These are phyloP conservation scores for Emmelina monodactyla DNA, from an alignment of 2,888 invertebrate genomes.

Conservation along the genomic window DNA sequence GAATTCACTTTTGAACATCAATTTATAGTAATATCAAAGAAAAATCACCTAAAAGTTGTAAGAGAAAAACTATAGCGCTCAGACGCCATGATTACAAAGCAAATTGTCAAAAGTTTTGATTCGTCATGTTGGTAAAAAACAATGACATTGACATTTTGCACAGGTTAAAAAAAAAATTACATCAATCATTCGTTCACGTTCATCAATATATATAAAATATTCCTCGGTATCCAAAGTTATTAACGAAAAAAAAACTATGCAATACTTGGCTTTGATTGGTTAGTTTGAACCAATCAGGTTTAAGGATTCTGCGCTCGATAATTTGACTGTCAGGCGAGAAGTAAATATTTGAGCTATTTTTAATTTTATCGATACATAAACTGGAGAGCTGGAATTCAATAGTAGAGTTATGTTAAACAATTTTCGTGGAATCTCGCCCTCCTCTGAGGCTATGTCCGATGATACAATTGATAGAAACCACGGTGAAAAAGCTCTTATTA, in stretches of 20 bases:
- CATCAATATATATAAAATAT: not conserved
- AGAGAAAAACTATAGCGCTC: slow-evolving; percentile 97
- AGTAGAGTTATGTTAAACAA: slow-evolving; percentile 30
- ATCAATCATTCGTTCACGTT: not conserved
- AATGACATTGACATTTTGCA: not conserved
- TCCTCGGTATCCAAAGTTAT: not conserved
- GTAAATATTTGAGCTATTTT: slow-evolving; percentile 30
- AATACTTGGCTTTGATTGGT: slow-evolving; percentile 21
- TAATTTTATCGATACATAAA: slow-evolving; percentile 26
- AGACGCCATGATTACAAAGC: slow-evolving; percentile 85
- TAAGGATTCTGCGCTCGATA: slow-evolving; percentile 38
- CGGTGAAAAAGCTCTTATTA: slow-evolving; percentile 46
- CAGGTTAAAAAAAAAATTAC: not conserved
- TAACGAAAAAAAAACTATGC: not conserved
- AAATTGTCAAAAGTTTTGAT: slow-evolving; percentile 34
- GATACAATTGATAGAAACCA: slow-evolving; percentile 43
- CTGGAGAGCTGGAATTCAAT: not conserved
- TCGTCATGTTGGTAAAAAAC: slow-evolving; percentile 27
- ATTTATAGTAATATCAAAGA: slow-evolving; percentile 14
- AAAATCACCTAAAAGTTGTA: slow-evolving; percentile 71
- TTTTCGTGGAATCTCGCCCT: slow-evolving; percentile 43
- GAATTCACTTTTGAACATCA: no score
- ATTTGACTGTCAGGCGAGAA: slow-evolving; percentile 30
- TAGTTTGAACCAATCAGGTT: slow-evolving; percentile 25
- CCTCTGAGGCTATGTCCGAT: slow-evolving; percentile 51